Base-by-base conservation (phyloP, 2,113 vertebrate genomes). In the Dermatemys mawii region DNA sequence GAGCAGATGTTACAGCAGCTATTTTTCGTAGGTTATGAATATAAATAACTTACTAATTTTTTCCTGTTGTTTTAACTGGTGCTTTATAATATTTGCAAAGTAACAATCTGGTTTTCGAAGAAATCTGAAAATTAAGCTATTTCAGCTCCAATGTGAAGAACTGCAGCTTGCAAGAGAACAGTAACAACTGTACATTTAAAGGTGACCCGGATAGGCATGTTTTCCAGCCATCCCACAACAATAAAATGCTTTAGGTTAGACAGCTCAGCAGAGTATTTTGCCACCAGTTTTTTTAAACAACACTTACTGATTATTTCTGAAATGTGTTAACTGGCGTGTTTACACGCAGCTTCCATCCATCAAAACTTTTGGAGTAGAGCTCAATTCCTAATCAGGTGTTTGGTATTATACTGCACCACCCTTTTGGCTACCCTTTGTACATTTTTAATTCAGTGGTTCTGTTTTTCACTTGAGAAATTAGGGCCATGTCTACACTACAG, bases 101-200 rank as follows among this genome's bases (percentile, higher is more conserved):
- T 60, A 80, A 11, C 35, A 83, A 41, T 32, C 1, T 84, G 78
- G 19, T 21, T 89, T 93, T 86, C 70, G 19, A 94, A 49, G 3
- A 94, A 88, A 38, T 88, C 54, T 1, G 38, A 92, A 86, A 90
- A 88, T 86, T 19, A 38, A 32, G 4, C 44, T 78, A 67, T 85
- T 92, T 90, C 17, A 75, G 2, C 57, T 82, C 48, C 76, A 88
- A 79, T 0, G 0, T 46, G 92, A 91, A 88, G 53, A 88, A 49
- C 32, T 84, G 60, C 78, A 81, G 16, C 41, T 88, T 80, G 57
- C 79, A 90, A 75, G 57, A 78, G 54, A 92, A 87, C 51, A 90
- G 80, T 51, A 93, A 90, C 79, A 93, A 79, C 54, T 83, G 44
- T 90, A 88, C 96, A 88, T 87, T 70, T 82, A 78, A 81, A 55